phyloP scores from a whole-genome alignment of 2,797 vertebrate genomes.

The Ctenopoma multispine region DNA sequence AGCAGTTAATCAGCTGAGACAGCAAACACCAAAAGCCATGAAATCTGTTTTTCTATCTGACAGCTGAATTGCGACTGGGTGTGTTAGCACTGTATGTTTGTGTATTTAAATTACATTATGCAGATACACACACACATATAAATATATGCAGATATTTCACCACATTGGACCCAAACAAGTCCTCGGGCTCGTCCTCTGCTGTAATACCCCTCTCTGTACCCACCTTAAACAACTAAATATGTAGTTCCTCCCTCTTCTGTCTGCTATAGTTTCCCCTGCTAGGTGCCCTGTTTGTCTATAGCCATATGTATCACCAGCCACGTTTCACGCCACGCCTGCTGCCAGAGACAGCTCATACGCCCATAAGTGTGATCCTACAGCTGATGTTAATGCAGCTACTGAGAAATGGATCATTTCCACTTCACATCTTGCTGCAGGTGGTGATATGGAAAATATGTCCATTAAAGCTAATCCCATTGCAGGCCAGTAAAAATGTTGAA shows the following conservation, averaged over 20 bases:
- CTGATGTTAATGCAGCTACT: conserved; percentile 39
- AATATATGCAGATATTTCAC: conserved; percentile 7
- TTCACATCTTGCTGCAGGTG: conserved; percentile 28
- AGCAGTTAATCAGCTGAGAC: not conserved
- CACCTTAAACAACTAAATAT: conserved; percentile 17
- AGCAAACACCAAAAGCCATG: conserved; percentile 16
- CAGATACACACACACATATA: conserved; percentile 1
- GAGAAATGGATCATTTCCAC: conserved; percentile 41
- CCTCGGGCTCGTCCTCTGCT: conserved; percentile 3
- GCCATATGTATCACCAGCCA: conserved; percentile 29
- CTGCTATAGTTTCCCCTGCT: not conserved
- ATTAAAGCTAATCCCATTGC: conserved; percentile 30
- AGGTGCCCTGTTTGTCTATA: not conserved
- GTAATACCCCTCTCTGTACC: conserved; percentile 39
- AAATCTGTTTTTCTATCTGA: conserved; percentile 21
- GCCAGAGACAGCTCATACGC: conserved; percentile 22
- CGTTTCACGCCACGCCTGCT: conserved; percentile 24
- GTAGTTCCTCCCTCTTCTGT: not conserved
- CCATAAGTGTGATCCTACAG: conserved; percentile 21
- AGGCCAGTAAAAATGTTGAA: conserved; percentile 26
- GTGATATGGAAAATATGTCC: conserved; percentile 26
- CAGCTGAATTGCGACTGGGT: not conserved
- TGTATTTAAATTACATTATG: conserved; percentile 3
- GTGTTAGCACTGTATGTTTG: conserved; percentile 4
- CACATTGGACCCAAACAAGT: conserved; percentile 15